Evolutionary conservation across 92 coral and sea anemone species (phyloP).

Genomic region (Umimayanthus kanabou): DNA sequence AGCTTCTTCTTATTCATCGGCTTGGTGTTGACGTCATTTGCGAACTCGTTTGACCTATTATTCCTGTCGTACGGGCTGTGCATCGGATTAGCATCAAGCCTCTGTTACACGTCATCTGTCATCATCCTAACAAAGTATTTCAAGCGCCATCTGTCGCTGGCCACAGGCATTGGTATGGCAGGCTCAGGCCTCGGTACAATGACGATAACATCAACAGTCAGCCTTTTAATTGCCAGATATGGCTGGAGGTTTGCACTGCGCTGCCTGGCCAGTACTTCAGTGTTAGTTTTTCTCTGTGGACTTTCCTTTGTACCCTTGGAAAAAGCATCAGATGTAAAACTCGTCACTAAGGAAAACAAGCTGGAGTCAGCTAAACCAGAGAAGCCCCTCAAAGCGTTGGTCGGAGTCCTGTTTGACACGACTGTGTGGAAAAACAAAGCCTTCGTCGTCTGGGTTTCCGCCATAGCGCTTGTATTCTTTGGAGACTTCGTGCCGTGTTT

Average conservation of each 20-base stretch:
- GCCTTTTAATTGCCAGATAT: conserved; percentile 7
- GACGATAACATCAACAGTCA: conserved; percentile 16
- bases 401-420: background rate
- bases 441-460: conserved; percentile 47
- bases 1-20: conserved; percentile 43
- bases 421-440: conserved; percentile 56
- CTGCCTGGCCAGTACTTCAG: background rate
- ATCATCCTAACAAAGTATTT: conserved; percentile 6
- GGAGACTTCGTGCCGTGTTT: conserved; percentile 36
- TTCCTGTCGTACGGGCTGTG: conserved; percentile 7
- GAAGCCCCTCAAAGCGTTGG: background rate
- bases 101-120: conserved; percentile 13
- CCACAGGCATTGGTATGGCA: conserved; percentile 22
- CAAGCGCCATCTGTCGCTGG: conserved; percentile 20
- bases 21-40: conserved; percentile 48
- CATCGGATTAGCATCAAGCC: conserved; percentile 10
- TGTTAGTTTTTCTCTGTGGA: background rate
- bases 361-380: background rate
- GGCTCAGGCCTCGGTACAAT: conserved; percentile 21
- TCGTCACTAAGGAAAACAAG: background rate
- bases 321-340: background rate
- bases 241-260: conserved; percentile 16
- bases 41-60: conserved; percentile 14
- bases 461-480: conserved; percentile 49
- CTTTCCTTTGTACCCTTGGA: conserved; percentile 1